These are phyloP conservation scores for Patella vulgata DNA, from an alignment of 1,140 invertebrate species.

Conservation along the genomic window DNA sequence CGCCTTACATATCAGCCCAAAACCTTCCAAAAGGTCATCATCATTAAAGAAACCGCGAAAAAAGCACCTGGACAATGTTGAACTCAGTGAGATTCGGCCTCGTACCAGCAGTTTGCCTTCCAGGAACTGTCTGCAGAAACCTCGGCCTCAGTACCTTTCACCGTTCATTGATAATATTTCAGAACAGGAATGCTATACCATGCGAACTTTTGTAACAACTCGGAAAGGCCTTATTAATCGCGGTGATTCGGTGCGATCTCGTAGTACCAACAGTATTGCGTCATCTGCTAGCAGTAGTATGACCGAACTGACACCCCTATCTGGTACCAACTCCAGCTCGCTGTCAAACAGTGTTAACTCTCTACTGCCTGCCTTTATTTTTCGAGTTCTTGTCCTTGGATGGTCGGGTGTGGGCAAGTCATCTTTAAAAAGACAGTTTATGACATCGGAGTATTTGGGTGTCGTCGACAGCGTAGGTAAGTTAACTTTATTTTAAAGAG, in stretches of 20 bases:
- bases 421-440: slow-evolving; percentile 88
- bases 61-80: slow-evolving; percentile 32
- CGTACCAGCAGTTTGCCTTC: slow-evolving; percentile 53
- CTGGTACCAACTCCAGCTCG: slow-evolving; percentile 35
- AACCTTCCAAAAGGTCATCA: slow-evolving; percentile 34
- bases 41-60: slow-evolving; percentile 44
- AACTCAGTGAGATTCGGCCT: slow-evolving; percentile 51
- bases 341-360: slow-evolving; percentile 24
- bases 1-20: slow-evolving; percentile 20
- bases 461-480: slow-evolving; percentile 77
- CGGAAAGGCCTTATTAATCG: slow-evolving; percentile 92
- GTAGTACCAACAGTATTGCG: slow-evolving; percentile 74
- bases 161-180: slow-evolving; percentile 27
- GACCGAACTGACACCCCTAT: slow-evolving; percentile 34
- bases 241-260: slow-evolving; percentile 83
- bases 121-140: slow-evolving; percentile 38
- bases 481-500: too few relatives aligned
- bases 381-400: slow-evolving; percentile 85
- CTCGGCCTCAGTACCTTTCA: slow-evolving; percentile 36
- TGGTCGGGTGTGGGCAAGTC: slow-evolving; percentile 89
- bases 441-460: slow-evolving; percentile 94
- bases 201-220: slow-evolving; percentile 88
- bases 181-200: slow-evolving; percentile 80
- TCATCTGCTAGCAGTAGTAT: slow-evolving; percentile 72
- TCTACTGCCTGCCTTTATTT: slow-evolving; percentile 47